Evolutionary conservation across 37 sponge, comb jelly and placozoan genomes (phyloP).

Genomic region (Geodia barretti): DNA sequence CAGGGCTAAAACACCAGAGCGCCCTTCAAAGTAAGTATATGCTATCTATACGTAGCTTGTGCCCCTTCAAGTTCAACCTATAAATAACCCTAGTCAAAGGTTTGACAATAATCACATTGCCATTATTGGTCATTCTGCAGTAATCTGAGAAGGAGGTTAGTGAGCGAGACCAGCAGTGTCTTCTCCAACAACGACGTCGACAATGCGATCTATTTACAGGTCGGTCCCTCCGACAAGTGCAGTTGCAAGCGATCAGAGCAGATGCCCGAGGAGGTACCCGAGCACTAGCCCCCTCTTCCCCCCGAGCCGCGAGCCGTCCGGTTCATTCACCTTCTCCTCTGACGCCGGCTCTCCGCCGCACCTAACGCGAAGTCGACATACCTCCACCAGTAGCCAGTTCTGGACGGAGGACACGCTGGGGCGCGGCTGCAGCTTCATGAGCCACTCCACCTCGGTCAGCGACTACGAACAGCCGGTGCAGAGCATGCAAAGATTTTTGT

Average conservation of each 20-base stretch:
- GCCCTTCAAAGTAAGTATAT: not conserved
- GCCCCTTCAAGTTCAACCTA: not conserved
- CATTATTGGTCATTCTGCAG: too few species aligned
- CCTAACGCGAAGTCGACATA: too few species aligned
- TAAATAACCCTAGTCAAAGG: not conserved
- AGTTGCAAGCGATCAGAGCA: too few species aligned
- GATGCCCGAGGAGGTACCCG: constrained; percentile 4
- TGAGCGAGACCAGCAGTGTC: not conserved
- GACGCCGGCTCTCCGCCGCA: too few species aligned
- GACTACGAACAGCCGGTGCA: not conserved
- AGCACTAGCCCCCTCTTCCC: constrained; percentile 30
- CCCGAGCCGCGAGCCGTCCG: constrained; percentile 16
- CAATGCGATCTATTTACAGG: not conserved
- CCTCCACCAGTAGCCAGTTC: too few species aligned
- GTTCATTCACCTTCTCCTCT: too few species aligned
- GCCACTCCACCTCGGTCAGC: not conserved
- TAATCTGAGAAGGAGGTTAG: too few species aligned
- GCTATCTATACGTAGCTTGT: not conserved
- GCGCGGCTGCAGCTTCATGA: not conserved
- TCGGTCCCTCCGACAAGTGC: constrained; percentile 22
- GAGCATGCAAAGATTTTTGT: not conserved
- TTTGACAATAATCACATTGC: too few species aligned
- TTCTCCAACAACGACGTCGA: not conserved
- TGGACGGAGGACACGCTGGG: too few species aligned
- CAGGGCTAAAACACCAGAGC: too few species aligned